A percentile compares a stretch with the other conserved stretches of the same genome.
Conservation (phyloP, 2,113 vertebrate species). For the Nycticebus coucang region DNA sequence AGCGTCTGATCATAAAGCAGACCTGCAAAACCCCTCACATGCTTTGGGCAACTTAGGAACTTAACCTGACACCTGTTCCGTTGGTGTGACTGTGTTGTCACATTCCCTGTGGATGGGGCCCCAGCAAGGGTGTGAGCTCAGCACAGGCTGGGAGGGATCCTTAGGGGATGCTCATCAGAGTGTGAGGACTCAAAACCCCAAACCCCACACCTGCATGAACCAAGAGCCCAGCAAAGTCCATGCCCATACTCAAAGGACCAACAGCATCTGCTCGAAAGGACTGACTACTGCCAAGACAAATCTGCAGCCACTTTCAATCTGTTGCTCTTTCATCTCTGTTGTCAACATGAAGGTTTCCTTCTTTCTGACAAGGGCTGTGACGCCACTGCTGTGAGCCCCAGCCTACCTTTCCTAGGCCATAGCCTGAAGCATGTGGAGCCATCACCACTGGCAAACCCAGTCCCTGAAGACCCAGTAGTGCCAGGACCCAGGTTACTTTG, state of each 20-base stretch:
- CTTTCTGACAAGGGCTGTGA: neutral
- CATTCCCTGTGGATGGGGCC: neutral
- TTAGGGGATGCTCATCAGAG: neutral
- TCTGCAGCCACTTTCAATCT: neutral
- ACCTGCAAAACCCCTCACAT: fast-evolving
- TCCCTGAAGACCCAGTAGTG: neutral
- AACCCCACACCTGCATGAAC: neutral
- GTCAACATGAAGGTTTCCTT: neutral
- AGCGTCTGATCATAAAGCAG: fast-evolving
- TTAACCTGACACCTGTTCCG: neutral
- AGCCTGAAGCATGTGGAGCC: neutral
- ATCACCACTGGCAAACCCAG: too few species aligned
- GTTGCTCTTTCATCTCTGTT: fast-evolving
- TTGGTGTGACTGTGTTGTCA: fast-evolving
- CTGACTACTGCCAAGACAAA: too few species aligned
- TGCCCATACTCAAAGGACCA: too few species aligned
- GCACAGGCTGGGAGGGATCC: neutral
- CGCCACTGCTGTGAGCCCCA: neutral
- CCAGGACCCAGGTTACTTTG: fast-evolving
- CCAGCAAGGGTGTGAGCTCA: neutral
- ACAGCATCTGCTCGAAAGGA: neutral
- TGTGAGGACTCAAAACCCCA: neutral
- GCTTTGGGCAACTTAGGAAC: fast-evolving
- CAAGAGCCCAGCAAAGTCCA: too few species aligned
- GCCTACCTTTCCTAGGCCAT: neutral